Base-by-base conservation (phyloP, 2,113 vertebrate species). In the Ctenomys sociabilis region DNA sequence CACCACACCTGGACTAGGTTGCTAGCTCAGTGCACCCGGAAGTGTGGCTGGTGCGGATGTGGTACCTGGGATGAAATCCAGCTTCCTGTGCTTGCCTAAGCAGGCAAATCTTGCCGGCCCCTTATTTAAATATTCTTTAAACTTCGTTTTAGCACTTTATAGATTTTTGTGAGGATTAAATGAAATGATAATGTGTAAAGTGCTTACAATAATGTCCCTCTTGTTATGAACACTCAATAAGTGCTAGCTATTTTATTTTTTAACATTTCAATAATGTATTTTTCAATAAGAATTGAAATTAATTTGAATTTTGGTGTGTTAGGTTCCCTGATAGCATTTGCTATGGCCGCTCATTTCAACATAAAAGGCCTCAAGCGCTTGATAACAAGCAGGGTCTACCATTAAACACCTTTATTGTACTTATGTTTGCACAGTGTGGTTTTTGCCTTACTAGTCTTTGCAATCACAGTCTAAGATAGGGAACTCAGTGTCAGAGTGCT, bases 301-400 rank as follows among this genome's bases (percentile, higher is more conserved):
- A 89, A 52, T 93, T 96, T 95, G 24, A 28, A 35, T 94, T 97
- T 93, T 93, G 87, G 52, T 90, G 84, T 91, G 88, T 96, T 95
- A 85, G 70, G 12, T 89, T 96, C 66, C 12, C 13, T 90, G 40
- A 12, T 94, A 73, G 43, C 19, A 66, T 84, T 97, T 92, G 28
- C 37, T 16, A 83, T 73, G 59, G 61, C 40, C 75, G 30, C 88
- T 61, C 73, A 57, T 94, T 91, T 95, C 93, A 24, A 77, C 78
- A 95, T 91, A 43, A 83, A 95, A 96, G 40, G 21, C 57, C 59
- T 72, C 37, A 52, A 35, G 30, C 92, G 24, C 77, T 93, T 96
- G 84, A 40, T 85, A 75, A 72, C 37, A 52, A 49, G 10, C 49
- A 91, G 63, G 21, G 26, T 90, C 94, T 93, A 91, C 92, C 40